phyloP scores from a whole-genome alignment of 2,888 invertebrate species.

The Eurytoma californica region DNA sequence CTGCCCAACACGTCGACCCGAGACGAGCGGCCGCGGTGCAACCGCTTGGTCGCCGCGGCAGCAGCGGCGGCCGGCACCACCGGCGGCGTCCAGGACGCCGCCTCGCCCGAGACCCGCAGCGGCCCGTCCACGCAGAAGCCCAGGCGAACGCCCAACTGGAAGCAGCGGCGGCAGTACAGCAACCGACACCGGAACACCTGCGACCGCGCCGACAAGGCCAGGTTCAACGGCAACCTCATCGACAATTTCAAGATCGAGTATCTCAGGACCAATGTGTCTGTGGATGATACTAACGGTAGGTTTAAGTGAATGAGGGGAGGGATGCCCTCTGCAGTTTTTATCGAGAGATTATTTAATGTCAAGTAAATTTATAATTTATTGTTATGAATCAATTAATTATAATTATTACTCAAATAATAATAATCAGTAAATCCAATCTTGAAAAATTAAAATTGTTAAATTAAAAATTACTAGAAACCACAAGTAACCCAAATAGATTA shows the following conservation, averaged over 20 bases:
- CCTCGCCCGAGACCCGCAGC: constrained; percentile 58
- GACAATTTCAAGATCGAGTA: constrained; percentile 91
- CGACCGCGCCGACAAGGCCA: constrained; percentile 83
- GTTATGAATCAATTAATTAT: too few relatives aligned
- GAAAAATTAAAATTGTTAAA: too few relatives aligned
- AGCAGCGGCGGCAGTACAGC: constrained; percentile 67
- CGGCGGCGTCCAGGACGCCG: constrained; percentile 57
- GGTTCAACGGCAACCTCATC: constrained; percentile 90
- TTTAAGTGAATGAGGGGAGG: constrained; percentile 54
- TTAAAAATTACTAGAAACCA: too few relatives aligned
- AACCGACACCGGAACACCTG: constrained; percentile 77
- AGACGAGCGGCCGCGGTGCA: constrained; percentile 83
- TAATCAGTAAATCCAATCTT: too few relatives aligned
- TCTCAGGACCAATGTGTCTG: constrained; percentile 69
- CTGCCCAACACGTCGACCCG: constrained; percentile 85
- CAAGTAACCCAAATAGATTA: too few relatives aligned
- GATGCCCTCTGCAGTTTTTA: background rate
- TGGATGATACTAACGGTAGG: constrained; percentile 58
- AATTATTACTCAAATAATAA: too few relatives aligned
- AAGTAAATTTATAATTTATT: too few relatives aligned
- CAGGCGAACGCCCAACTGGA: constrained; percentile 66
- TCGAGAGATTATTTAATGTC: too few relatives aligned
- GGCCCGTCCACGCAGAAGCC: constrained; percentile 65
- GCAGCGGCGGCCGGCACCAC: constrained; percentile 6
- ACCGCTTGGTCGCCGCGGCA: constrained; percentile 19